These are phyloP conservation scores for Sphinx pinastri DNA, from an alignment of 2,888 invertebrate genomes.

Conservation along the genomic window DNA sequence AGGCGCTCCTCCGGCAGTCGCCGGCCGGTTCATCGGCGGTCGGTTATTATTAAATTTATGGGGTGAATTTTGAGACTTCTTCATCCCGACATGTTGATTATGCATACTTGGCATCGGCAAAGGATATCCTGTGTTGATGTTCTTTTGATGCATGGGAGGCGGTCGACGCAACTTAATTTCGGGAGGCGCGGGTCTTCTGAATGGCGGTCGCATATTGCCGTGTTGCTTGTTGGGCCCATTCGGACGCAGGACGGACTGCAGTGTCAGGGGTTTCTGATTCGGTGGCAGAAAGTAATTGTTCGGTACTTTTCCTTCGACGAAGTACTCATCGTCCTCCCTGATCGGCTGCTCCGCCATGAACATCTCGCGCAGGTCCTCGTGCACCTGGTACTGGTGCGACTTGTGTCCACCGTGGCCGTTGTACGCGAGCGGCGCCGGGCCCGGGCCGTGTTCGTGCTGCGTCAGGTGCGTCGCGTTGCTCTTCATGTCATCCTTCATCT, in stretches of 20 bases:
- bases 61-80: slow-evolving; percentile 51
- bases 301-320: slow-evolving; percentile 61
- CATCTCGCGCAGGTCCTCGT: slow-evolving; percentile 65
- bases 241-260: slow-evolving; percentile 75
- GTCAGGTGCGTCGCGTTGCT: slow-evolving; percentile 44
- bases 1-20: slow-evolving; percentile 47
- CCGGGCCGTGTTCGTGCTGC: slow-evolving; percentile 3
- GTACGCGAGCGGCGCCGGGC: neutral
- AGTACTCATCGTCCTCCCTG: slow-evolving; percentile 69
- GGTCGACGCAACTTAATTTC: slow-evolving; percentile 76
- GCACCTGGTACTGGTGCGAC: slow-evolving; percentile 64
- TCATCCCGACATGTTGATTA: slow-evolving; percentile 49
- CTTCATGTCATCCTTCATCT: slow-evolving; percentile 62
- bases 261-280: slow-evolving; percentile 71
- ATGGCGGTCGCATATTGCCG: slow-evolving; percentile 64
- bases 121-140: slow-evolving; percentile 58
- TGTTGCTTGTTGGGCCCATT: slow-evolving; percentile 55
- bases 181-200: slow-evolving; percentile 72
- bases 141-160: slow-evolving; percentile 57
- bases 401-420: slow-evolving; percentile 29
- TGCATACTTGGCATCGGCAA: slow-evolving; percentile 66
- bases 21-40: slow-evolving; percentile 57
- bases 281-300: slow-evolving; percentile 66
- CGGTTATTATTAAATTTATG: slow-evolving; percentile 54
- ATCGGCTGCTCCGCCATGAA: slow-evolving; percentile 66